These are phyloP conservation scores for Phenganax marumi DNA, from an alignment of 92 coral and sea anemone species.

Conservation along the genomic window DNA sequence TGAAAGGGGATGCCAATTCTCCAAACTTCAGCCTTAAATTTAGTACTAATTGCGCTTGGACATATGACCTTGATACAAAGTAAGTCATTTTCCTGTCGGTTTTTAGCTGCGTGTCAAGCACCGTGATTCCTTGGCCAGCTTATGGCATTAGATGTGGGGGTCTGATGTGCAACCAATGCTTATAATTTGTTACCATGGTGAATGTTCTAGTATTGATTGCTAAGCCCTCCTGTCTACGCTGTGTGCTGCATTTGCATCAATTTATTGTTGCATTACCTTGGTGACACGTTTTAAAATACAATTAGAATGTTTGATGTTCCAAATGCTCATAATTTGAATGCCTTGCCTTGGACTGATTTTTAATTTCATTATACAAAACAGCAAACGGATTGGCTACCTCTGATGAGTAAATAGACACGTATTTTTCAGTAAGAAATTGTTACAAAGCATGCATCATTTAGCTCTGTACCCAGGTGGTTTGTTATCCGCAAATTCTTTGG, in stretches of 20 bases:
- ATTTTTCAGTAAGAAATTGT: too few relatives aligned
- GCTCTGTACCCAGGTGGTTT: too few relatives aligned
- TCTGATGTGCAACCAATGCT: background rate
- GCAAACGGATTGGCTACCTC: background rate
- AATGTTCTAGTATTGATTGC: background rate
- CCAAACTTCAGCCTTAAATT: too few relatives aligned
- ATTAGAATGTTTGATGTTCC: background rate
- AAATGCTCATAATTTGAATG: background rate
- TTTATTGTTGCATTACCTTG: background rate
- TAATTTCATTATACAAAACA: background rate
- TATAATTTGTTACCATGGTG: constrained; percentile 10
- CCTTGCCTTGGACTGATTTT: background rate
- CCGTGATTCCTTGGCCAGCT: background rate
- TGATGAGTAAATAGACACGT: too few relatives aligned
- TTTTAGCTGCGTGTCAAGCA: background rate
- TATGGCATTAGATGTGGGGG: constrained; percentile 1
- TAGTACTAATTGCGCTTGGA: background rate
- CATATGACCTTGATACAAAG: constrained; percentile 22
- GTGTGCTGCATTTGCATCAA: background rate
- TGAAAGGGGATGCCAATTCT: too few relatives aligned
- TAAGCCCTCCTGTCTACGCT: background rate
- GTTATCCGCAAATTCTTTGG: too few relatives aligned
- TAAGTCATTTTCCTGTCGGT: constrained; percentile 2
- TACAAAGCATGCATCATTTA: background rate
- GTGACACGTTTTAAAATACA: background rate